These are phyloP conservation scores for Elegia similella DNA, from an alignment of 2,888 invertebrate species.

Conservation along the genomic window DNA sequence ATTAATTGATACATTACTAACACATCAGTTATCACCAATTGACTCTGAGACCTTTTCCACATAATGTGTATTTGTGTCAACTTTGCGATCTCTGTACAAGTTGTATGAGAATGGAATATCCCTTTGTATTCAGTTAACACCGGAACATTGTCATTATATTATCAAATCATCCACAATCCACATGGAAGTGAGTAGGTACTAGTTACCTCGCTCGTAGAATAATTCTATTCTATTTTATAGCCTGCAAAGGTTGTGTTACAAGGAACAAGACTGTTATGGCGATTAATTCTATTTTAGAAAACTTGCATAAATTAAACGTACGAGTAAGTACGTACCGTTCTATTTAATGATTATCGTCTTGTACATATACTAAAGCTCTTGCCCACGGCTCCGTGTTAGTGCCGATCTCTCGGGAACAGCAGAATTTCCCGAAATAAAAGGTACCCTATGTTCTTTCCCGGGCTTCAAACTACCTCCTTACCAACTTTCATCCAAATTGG, in stretches of 20 bases:
- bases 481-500: too few species aligned
- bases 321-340: background rate
- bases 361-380: too few species aligned
- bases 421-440: too few species aligned
- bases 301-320: background rate
- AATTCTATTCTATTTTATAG: conserved; percentile 9
- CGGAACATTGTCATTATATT: conserved; percentile 69
- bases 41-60: background rate
- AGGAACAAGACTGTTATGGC: conserved; percentile 3
- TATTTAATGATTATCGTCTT: too few species aligned
- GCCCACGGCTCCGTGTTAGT: too few species aligned
- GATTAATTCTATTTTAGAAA: conserved; percentile 4
- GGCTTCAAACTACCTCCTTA: too few species aligned
- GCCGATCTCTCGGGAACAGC: too few species aligned
- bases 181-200: conserved; percentile 33
- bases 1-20: background rate
- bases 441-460: too few species aligned
- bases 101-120: conserved; percentile 34
- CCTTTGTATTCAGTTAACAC: conserved; percentile 58
- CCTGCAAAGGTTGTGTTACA: background rate
- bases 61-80: conserved; percentile 11
- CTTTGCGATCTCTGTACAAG: conserved; percentile 9
- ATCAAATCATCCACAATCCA: conserved; percentile 52
- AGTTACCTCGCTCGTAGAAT: background rate
- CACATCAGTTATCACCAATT: background rate